Conservation (phyloP, 2,797 vertebrate genomes). For the Sebastes oblongus region DNA sequence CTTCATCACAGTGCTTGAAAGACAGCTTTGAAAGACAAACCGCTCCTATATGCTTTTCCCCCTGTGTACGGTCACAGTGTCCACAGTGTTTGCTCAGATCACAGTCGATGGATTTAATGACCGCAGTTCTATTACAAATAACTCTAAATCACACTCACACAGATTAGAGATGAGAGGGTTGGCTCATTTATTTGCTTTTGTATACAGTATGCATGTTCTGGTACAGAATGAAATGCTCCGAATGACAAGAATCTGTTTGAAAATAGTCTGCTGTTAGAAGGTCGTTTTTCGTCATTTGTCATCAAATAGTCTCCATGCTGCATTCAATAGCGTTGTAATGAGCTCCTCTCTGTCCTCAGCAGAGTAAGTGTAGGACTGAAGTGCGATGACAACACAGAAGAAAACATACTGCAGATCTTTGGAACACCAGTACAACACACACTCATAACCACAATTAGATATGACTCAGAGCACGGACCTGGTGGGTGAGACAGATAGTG, state of each 20-base stretch:
- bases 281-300: too few relatives aligned
- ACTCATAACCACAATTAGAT: constrained; percentile 26
- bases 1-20: not conserved
- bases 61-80: constrained; percentile 73
- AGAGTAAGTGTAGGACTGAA: not conserved
- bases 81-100: constrained; percentile 36
- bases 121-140: constrained; percentile 24
- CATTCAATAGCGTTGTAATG: not conserved
- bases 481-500: constrained; percentile 50
- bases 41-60: constrained; percentile 33
- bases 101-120: constrained; percentile 35
- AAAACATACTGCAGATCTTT: not conserved
- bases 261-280: not conserved
- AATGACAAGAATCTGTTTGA: not conserved
- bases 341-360: not conserved
- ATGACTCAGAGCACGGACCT: constrained; percentile 43
- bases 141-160: constrained; percentile 37
- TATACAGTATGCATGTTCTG: not conserved
- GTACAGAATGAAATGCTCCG: not conserved
- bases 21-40: constrained; percentile 49
- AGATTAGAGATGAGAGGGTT: constrained; percentile 21
- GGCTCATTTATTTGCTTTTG: not conserved
- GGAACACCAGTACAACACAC: constrained; percentile 11
- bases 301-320: not conserved
- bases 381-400: not conserved